Percentiles rank a stretch among this genome's conserved stretches.
These are phyloP conservation scores for Lepidothrix coronata DNA, from an alignment of 2,113 vertebrate genomes.

Conservation along the genomic window DNA sequence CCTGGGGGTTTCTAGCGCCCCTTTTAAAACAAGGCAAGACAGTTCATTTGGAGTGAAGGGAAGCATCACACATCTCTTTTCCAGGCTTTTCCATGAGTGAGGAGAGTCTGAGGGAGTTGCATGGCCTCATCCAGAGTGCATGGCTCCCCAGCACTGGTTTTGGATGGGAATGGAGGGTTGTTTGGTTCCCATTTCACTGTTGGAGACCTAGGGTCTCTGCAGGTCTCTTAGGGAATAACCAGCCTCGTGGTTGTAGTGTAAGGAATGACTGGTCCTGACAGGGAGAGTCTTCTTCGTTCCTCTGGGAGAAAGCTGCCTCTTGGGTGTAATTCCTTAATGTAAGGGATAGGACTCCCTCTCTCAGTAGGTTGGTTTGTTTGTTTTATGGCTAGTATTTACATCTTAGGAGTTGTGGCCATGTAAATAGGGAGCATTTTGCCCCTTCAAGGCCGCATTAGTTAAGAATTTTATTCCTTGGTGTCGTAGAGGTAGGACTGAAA, in stretches of 20 bases:
- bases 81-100: fast-evolving
- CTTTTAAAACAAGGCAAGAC: neutral
- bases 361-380: neutral
- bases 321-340: neutral
- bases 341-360: neutral
- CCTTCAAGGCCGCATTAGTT: fast-evolving
- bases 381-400: neutral
- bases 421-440: neutral
- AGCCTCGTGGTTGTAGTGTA: neutral
- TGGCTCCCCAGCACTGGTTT: neutral
- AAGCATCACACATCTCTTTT: neutral
- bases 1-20: neutral
- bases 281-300: fast-evolving
- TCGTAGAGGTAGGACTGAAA: neutral
- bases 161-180: neutral
- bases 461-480: neutral
- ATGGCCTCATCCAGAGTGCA: fast-evolving
- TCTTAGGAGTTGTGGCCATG: neutral
- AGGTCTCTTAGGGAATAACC: neutral
- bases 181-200: fast-evolving
- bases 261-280: neutral
- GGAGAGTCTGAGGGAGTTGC: neutral
- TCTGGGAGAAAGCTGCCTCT: neutral
- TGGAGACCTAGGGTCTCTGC: neutral
- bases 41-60: neutral